A percentile compares a stretch with the other conserved stretches of the same genome.
Evolutionary conservation across 1,140 invertebrate species (phyloP).

Genomic region (Drosophila hydei): DNA sequence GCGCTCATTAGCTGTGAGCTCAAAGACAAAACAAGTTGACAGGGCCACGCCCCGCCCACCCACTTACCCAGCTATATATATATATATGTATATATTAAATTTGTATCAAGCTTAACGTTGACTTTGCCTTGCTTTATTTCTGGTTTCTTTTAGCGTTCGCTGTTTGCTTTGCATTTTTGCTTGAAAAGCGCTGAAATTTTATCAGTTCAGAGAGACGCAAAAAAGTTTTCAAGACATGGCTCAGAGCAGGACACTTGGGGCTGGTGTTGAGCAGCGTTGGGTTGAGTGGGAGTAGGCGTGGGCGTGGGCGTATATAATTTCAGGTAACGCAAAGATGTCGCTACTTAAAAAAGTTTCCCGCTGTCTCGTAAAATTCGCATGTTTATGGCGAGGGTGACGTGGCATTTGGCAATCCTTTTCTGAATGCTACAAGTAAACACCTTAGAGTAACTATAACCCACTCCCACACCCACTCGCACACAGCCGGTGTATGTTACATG

Average conservation of each 20-base stretch:
- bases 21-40: constrained; percentile 28
- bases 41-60: constrained; percentile 20
- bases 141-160: constrained; percentile 21
- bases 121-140: constrained; percentile 44
- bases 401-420: constrained; percentile 46
- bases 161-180: constrained; percentile 42
- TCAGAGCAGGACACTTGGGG: neutral
- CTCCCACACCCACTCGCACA: neutral
- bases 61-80: neutral
- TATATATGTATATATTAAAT: constrained; percentile 49
- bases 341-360: constrained; percentile 69
- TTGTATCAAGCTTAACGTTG: constrained; percentile 66
- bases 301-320: constrained; percentile 54
- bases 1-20: constrained; percentile 41
- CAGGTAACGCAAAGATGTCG: constrained; percentile 56
- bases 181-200: constrained; percentile 38
- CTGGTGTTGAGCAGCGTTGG: neutral
- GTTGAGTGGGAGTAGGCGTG: neutral
- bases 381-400: constrained; percentile 55
- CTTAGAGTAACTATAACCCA: neutral
- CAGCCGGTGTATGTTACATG: constrained; percentile 50
- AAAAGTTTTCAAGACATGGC: constrained; percentile 26
- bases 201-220: constrained; percentile 22
- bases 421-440: neutral
- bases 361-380: constrained; percentile 66